These are phyloP conservation scores for Thunnus maccoyii DNA, from an alignment of 2,113 vertebrate genomes.

Conservation along the genomic window DNA sequence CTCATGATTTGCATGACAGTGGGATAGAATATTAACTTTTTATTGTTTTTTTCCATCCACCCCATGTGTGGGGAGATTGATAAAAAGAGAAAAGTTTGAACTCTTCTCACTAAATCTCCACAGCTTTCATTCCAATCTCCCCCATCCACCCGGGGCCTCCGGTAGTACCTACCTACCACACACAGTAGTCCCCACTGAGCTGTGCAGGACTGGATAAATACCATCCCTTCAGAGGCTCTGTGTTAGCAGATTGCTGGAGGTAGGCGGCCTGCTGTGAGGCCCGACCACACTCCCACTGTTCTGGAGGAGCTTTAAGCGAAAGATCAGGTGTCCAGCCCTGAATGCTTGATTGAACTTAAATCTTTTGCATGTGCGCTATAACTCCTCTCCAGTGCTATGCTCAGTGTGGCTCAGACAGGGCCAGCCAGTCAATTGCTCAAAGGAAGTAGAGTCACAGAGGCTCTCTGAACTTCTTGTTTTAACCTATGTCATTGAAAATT, in stretches of 20 bases:
- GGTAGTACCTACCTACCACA: conserved; percentile 65
- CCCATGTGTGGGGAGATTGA: not conserved
- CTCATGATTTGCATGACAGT: not conserved
- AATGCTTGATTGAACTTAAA: conserved; percentile 82
- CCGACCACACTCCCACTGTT: conserved; percentile 76
- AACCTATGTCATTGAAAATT: conserved; percentile 19
- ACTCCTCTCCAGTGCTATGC: conserved; percentile 19
- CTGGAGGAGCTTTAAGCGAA: conserved; percentile 74
- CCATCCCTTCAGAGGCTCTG: conserved; percentile 70
- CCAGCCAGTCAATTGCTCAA: conserved; percentile 20
- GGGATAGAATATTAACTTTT: not conserved
- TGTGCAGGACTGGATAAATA: conserved; percentile 72
- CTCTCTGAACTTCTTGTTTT: conserved; percentile 41
- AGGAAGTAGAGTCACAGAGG: conserved; percentile 56
- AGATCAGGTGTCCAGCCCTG: conserved; percentile 80
- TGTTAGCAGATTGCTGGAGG: conserved; percentile 73
- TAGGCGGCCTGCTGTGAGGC: conserved; percentile 73
- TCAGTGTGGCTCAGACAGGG: conserved; percentile 44
- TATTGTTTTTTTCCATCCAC: not conserved
- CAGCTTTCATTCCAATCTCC: conserved; percentile 46
- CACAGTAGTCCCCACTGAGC: conserved; percentile 72
- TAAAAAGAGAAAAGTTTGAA: conserved; percentile 9
- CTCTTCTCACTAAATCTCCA: conserved; percentile 24
- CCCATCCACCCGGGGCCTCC: conserved; percentile 34
- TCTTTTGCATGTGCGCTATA: conserved; percentile 78